Conservation (phyloP, 2,797 vertebrate species). For the Staurois parvus region DNA sequence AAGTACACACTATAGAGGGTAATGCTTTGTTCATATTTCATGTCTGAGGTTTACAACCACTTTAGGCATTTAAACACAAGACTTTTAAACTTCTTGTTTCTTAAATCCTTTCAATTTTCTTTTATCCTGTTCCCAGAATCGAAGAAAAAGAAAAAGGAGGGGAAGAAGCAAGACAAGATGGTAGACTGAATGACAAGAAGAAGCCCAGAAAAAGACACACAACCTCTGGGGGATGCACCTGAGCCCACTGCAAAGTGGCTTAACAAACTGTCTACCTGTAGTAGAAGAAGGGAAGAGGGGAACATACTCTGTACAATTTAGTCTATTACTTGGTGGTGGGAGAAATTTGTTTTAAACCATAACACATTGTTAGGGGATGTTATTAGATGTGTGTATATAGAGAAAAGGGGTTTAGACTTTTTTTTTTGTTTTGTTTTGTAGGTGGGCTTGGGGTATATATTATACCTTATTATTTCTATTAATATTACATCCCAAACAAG, state of each 20-base stretch:
- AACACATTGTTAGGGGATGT: slow-evolving; percentile 74
- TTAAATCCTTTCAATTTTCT: not conserved
- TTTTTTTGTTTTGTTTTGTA: slow-evolving; percentile 3
- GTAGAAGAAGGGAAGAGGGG: slow-evolving; percentile 73
- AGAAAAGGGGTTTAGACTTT: not conserved
- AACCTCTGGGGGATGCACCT: slow-evolving; percentile 37
- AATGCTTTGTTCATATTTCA: too few relatives aligned
- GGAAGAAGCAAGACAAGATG: slow-evolving; percentile 84
- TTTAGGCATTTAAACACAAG: too few relatives aligned
- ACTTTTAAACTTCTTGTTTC: too few relatives aligned
- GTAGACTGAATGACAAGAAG: slow-evolving; percentile 71
- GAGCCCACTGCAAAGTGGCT: slow-evolving; percentile 67
- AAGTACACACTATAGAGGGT: too few relatives aligned
- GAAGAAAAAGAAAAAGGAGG: slow-evolving; percentile 86
- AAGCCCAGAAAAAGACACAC: slow-evolving; percentile 28
- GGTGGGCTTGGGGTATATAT: slow-evolving; percentile 32
- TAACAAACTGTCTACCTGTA: slow-evolving; percentile 74
- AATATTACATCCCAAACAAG: slow-evolving; percentile 10
- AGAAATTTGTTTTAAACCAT: slow-evolving; percentile 76
- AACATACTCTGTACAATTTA: slow-evolving; percentile 61
- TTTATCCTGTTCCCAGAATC: slow-evolving; percentile 73
- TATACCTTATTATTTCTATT: slow-evolving; percentile 8
- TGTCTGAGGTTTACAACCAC: too few relatives aligned
- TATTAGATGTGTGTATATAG: slow-evolving; percentile 61
- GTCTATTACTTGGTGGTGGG: slow-evolving; percentile 67